A percentile compares a stretch with the other conserved stretches of the same genome.
phyloP scores from a whole-genome alignment of 1,140 invertebrate genomes.

The Aradophagus sp. region DNA sequence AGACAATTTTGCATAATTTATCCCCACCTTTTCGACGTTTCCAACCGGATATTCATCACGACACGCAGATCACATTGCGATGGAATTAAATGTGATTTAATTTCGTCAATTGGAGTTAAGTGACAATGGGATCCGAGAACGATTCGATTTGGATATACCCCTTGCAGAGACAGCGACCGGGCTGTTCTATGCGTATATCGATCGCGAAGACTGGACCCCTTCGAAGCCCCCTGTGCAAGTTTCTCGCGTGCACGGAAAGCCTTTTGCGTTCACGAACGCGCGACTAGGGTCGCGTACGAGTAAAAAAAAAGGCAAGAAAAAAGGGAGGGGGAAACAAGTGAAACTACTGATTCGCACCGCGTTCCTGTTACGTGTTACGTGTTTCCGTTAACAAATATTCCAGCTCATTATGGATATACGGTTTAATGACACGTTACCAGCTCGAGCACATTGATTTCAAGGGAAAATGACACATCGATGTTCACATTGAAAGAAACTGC shows the following conservation, averaged over 20 bases:
- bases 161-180: slow-evolving; percentile 8
- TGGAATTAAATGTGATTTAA: slow-evolving; percentile 15
- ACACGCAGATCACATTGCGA: slow-evolving; percentile 1
- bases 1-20: slow-evolving; percentile 1
- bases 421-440: slow-evolving; percentile 19
- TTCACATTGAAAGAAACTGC: too few species aligned
- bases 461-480: too few species aligned
- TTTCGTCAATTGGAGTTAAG: slow-evolving; percentile 10
- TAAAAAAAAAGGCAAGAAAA: slow-evolving; percentile 26
- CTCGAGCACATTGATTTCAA: slow-evolving; percentile 1
- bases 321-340: too few species aligned
- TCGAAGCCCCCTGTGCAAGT: slow-evolving; percentile 26
- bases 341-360: slow-evolving; percentile 9
- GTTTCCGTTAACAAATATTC: slow-evolving; percentile 36
- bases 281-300: slow-evolving; percentile 10
- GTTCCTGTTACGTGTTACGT: slow-evolving; percentile 9
- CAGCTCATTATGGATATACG: slow-evolving; percentile 12
- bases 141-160: slow-evolving; percentile 18
- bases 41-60: neutral
- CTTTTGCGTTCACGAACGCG: slow-evolving; percentile 20
- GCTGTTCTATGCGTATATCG: slow-evolving; percentile 23
- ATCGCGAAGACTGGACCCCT: slow-evolving; percentile 35
- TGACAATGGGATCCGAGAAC: slow-evolving; percentile 18
- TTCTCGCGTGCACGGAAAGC: slow-evolving; percentile 43
- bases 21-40: too few species aligned